phyloP scores from a whole-genome alignment of 2,888 invertebrate species.

The Drosophila quasianomalipes region DNA sequence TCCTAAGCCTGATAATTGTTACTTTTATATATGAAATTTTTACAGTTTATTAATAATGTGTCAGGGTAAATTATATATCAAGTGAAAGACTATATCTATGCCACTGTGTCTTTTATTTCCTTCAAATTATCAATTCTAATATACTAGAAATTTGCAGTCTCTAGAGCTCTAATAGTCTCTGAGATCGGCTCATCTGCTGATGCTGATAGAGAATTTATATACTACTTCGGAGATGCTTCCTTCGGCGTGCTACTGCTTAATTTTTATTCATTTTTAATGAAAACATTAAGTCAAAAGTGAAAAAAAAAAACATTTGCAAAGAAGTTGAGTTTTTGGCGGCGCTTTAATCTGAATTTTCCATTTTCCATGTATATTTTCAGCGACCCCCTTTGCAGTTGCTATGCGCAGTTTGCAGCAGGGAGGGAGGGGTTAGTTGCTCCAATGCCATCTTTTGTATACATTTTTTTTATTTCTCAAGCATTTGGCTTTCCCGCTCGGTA shows the following conservation, averaged over 20 bases:
- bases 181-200: background rate
- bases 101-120: background rate
- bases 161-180: background rate
- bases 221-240: background rate
- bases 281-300: conserved; percentile 15
- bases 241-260: background rate
- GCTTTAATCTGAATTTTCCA: conserved; percentile 32
- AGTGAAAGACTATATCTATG: too few species aligned
- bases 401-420: background rate
- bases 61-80: too few species aligned
- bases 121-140: background rate
- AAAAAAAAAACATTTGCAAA: conserved; percentile 9
- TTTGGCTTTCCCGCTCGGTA: conserved; percentile 31
- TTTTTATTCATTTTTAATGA: background rate
- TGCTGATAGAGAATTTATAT: background rate
- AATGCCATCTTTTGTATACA: conserved; percentile 64
- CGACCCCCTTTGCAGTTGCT: background rate
- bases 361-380: conserved; percentile 14
- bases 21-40: background rate
- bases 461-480: conserved; percentile 48
- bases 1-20: background rate
- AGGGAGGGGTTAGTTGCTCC: background rate
- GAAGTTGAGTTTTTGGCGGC: background rate
- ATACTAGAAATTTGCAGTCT: background rate
- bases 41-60: too few species aligned